Percentiles rank a stretch among this genome's conserved stretches.
Evolutionary conservation across 2,113 vertebrate species (phyloP).

Genomic region (Dicerorhinus sumatrensis): DNA sequence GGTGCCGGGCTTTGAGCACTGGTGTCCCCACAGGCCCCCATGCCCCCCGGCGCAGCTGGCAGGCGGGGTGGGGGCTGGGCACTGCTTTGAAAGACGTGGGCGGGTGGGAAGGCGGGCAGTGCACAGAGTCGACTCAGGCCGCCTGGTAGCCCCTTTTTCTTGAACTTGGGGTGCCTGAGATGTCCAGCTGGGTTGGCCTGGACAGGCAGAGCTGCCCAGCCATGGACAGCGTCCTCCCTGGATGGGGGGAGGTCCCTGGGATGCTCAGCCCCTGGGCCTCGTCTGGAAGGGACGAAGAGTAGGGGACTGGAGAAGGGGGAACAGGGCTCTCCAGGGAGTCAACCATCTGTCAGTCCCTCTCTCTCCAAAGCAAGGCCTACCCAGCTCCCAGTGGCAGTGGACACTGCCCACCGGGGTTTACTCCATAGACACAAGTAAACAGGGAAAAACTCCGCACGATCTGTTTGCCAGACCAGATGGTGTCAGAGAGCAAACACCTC

Average conservation of each 20-base stretch:
- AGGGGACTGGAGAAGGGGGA: background rate
- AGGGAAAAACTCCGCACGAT: background rate
- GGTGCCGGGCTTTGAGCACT: background rate
- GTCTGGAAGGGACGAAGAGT: background rate
- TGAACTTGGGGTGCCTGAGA: fast-evolving
- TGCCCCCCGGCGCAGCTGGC: background rate
- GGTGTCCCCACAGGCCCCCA: background rate
- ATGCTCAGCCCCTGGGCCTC: background rate
- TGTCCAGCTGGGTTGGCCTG: fast-evolving
- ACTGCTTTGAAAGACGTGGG: background rate
- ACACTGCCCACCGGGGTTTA: background rate
- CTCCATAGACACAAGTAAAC: fast-evolving
- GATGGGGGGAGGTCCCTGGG: background rate
- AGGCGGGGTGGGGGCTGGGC: background rate
- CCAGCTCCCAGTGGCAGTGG: background rate
- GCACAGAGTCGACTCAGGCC: background rate
- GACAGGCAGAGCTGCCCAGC: background rate
- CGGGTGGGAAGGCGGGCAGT: background rate
- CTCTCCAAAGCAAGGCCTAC: too few species aligned
- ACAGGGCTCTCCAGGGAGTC: background rate
- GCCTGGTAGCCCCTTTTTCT: too few species aligned
- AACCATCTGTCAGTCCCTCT: fast-evolving
- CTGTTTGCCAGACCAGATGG: background rate
- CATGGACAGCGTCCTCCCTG: background rate
- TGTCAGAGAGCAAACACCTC: too few species aligned